Evolutionary conservation across 2,113 vertebrate genomes (phyloP).

Genomic region (Copsychus sechellarum): DNA sequence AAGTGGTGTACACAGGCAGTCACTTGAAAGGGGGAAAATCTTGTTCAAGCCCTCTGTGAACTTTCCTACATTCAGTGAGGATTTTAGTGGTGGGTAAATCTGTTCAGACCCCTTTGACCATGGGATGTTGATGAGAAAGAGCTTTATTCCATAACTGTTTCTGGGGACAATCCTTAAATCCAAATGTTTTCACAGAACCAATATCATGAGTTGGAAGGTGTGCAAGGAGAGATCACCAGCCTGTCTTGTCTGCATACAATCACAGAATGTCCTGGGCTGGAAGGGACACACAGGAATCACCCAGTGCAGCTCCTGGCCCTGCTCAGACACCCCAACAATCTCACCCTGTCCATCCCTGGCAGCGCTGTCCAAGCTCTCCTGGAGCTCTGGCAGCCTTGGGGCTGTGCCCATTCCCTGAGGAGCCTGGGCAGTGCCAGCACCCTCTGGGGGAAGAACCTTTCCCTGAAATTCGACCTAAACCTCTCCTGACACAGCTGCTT

Average conservation of each 20-base stretch:
- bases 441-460: background rate
- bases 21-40: constrained; percentile 85
- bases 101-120: background rate
- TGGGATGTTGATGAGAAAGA: background rate
- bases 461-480: background rate
- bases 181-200: background rate
- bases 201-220: background rate
- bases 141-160: background rate
- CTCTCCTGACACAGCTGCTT: background rate
- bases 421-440: background rate
- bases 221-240: background rate
- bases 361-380: accelerated
- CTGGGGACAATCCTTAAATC: background rate
- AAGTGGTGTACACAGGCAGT: constrained; percentile 93
- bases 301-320: accelerated
- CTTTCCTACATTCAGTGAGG: constrained; percentile 42
- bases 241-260: background rate
- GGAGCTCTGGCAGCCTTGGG: background rate
- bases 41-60: constrained; percentile 77
- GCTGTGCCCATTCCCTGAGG: background rate
- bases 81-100: background rate
- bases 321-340: background rate
- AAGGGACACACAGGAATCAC: background rate
- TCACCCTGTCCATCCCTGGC: background rate
- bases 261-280: background rate